Conservation (phyloP, 2,113 vertebrate species). For the Tupaia chinensis region DNA sequence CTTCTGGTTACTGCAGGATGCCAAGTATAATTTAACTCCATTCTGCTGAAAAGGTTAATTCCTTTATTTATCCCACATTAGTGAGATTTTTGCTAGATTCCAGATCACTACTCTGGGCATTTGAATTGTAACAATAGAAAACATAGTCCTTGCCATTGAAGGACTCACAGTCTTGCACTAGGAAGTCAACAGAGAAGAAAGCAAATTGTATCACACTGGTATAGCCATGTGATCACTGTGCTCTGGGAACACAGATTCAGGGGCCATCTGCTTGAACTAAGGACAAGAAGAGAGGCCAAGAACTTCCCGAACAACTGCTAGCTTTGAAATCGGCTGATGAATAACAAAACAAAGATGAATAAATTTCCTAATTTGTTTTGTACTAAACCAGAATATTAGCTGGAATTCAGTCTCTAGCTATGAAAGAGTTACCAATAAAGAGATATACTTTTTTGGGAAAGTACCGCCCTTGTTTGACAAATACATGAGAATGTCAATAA, state of each 20-base stretch:
- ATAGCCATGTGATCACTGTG: too few relatives aligned
- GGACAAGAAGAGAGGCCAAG: too few relatives aligned
- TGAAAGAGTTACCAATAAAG: background rate
- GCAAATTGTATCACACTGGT: too few relatives aligned
- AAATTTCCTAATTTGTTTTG: conserved; percentile 32
- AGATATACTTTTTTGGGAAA: background rate
- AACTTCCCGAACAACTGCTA: background rate
- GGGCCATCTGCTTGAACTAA: background rate
- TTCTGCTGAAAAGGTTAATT: background rate
- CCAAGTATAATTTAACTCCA: background rate
- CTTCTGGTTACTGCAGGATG: too few relatives aligned
- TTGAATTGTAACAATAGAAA: background rate
- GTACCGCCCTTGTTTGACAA: background rate
- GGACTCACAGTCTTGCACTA: background rate
- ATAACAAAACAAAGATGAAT: background rate
- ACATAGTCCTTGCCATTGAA: rapidly evolving
- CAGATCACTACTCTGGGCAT: background rate
- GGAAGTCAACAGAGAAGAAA: background rate
- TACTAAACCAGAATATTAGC: background rate
- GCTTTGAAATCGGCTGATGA: background rate
- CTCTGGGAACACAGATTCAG: background rate
- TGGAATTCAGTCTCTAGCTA: background rate
- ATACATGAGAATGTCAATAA: background rate
- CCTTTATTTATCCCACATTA: background rate
- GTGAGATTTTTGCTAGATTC: background rate